phyloP scores from a whole-genome alignment of 2,797 vertebrate species.

The Ambastaia sidthimunki region DNA sequence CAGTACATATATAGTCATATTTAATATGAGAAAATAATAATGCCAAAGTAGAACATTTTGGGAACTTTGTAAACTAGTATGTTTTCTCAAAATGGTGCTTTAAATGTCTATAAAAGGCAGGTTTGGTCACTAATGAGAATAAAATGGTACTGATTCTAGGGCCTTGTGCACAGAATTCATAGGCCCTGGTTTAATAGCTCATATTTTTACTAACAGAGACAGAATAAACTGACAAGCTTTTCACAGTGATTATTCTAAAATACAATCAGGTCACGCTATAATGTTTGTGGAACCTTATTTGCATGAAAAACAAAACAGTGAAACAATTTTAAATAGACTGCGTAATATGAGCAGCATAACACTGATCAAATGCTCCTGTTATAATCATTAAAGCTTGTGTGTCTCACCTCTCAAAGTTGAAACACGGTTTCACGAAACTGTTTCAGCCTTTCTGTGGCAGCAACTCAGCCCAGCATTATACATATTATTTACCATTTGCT shows the following conservation, averaged over 20 bases:
- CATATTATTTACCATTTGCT: background rate
- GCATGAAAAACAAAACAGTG: background rate
- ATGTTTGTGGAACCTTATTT: background rate
- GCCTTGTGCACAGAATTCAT: no score
- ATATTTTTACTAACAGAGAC: background rate
- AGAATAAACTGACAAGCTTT: background rate
- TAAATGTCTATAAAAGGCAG: no score
- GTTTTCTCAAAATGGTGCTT: no score
- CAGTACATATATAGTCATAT: background rate
- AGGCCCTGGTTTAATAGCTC: no score
- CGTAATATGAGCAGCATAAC: background rate
- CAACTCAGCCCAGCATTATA: no score
- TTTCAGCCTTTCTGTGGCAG: background rate
- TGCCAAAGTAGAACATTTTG: background rate
- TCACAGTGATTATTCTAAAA: background rate
- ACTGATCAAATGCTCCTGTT: background rate
- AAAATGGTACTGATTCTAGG: no score
- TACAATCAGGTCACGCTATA: background rate
- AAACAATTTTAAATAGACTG: background rate
- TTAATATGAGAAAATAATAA: background rate
- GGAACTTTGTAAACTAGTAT: background rate
- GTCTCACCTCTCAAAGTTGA: background rate
- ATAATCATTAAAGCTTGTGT: background rate
- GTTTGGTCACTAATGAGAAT: no score
- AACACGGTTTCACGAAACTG: background rate